These are phyloP conservation scores for Bungarus multicinctus DNA, from an alignment of 2,113 vertebrate genomes.

Conservation along the genomic window DNA sequence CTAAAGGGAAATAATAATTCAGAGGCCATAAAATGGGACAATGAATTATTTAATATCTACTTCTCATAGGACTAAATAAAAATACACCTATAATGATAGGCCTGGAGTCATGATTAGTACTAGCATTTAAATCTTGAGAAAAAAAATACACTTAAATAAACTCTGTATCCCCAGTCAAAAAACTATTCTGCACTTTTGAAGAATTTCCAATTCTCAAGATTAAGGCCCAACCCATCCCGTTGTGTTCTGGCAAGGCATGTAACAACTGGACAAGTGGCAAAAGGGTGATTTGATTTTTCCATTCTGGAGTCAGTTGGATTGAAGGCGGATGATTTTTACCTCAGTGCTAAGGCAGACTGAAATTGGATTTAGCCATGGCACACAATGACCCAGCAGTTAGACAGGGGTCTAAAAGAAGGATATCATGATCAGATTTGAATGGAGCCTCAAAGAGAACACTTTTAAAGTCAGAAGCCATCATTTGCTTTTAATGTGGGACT, in stretches of 20 bases:
- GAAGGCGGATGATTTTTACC: background rate
- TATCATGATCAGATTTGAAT: background rate
- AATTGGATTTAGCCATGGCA: background rate
- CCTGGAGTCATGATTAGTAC: background rate
- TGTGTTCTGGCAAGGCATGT: background rate
- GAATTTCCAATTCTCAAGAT: background rate
- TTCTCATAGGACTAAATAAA: background rate
- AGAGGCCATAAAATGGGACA: background rate
- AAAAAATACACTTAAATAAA: constrained; percentile 3
- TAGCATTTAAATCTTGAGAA: constrained; percentile 40
- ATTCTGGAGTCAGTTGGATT: background rate
- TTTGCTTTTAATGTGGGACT: constrained; percentile 1
- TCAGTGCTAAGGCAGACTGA: background rate
- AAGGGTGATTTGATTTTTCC: background rate
- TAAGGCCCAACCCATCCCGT: background rate
- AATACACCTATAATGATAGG: background rate
- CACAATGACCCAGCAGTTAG: background rate
- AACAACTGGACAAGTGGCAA: background rate
- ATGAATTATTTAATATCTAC: background rate
- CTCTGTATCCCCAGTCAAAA: background rate
- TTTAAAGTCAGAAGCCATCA: background rate
- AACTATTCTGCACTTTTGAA: background rate
- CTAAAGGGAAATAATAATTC: background rate
- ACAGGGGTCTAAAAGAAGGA: background rate
- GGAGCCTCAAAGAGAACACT: background rate